Evolutionary conservation across 2,113 vertebrate species (phyloP), one percentile per base, ranked within the genome.

Genomic region (Buteo buteo): DNA sequence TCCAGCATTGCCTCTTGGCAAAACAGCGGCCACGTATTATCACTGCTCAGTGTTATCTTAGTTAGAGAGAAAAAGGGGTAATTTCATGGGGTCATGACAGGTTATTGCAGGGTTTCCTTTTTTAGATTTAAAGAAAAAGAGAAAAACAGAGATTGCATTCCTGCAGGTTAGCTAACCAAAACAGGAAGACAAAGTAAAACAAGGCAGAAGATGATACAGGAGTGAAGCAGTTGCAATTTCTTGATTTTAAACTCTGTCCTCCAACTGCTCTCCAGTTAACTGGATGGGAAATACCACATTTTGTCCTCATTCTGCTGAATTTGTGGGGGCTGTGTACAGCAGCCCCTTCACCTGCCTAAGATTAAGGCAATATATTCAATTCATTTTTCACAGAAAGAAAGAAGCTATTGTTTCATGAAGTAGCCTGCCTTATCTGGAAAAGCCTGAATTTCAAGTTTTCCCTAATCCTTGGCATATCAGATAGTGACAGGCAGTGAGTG

Each of bases 1-100:
- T 82, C 26, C 16, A 72, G 22, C 12, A 38, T 72, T 38, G 38
- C 17, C 11, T 95, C 78, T 85, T 64, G 26, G 13, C 32, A 71
- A 24, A 20, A 64, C 34, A 81, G 6, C 0, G 0, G 21, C n/a
- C 28, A 44, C 0, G 0, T 77, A 22, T 55, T 71, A 49, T 25
- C 18, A 54, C 20, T 5, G 11, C 38, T 73, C 44, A 55, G 24
- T 59, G 18, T 59, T 79, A 76, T 8, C 36, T 76, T 67, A 25
- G 8, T 67, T 82, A 80, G 21, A 45, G 10, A 44, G 11, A 73
- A 80, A 69, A 86, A 36, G 13, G 5, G 5, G 2, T 69, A 44
- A 61, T n/a, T 71, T 82, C 29, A 25, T 20, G 28, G 8, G 1
- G 4, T 54, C 42, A 59, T n/a, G 36, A 28, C 21, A 59, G 26